Percentiles rank a stretch among this genome's conserved stretches.
These are phyloP conservation scores for Tragelaphus oryx DNA, from an alignment of 2,797 vertebrate species.

Conservation along the genomic window DNA sequence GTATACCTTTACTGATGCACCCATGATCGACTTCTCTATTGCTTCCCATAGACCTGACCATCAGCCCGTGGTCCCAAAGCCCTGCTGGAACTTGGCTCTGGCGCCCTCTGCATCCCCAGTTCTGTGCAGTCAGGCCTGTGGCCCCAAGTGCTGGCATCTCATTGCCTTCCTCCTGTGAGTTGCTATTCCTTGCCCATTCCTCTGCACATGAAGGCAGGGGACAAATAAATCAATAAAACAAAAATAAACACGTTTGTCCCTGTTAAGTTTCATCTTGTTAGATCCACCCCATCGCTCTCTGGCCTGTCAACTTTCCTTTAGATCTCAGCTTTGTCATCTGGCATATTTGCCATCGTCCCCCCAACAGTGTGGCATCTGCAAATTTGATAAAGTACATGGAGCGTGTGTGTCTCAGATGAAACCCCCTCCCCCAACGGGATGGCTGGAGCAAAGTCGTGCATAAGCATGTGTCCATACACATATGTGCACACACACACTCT, in stretches of 20 bases:
- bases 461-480: fast-evolving
- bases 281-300: conserved; percentile 2
- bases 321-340: conserved; percentile 40
- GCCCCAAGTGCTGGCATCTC: fast-evolving
- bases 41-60: background rate
- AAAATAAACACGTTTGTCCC: conserved; percentile 14
- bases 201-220: background rate
- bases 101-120: background rate
- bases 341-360: background rate
- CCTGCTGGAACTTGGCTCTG: fast-evolving
- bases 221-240: conserved; percentile 10
- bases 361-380: conserved; percentile 39
- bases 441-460: fast-evolving
- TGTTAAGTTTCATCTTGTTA: conserved; percentile 52
- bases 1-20: background rate
- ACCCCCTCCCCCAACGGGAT: fast-evolving
- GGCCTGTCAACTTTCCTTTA: conserved; percentile 48
- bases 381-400: conserved; percentile 32
- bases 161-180: background rate
- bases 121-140: background rate
- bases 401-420: background rate
- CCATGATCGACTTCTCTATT: too few relatives aligned
- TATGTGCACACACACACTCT: background rate
- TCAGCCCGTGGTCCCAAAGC: too few relatives aligned
- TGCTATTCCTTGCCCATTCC: background rate